These are phyloP conservation scores for Apodemus speciosus DNA, from an alignment of 2,113 vertebrate species.

Conservation along the genomic window DNA sequence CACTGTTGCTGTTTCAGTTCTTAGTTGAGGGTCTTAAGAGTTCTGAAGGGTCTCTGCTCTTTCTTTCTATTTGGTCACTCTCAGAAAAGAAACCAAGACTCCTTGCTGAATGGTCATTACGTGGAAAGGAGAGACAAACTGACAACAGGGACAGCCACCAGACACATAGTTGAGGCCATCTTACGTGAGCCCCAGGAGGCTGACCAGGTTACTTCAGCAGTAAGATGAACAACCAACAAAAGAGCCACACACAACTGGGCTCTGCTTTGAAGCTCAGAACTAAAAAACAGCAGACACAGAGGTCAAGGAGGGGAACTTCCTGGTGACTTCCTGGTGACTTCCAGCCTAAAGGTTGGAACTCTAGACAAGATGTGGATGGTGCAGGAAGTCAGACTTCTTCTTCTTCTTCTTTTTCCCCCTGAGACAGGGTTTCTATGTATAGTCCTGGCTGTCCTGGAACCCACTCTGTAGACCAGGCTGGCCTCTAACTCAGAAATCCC, in stretches of 20 bases:
- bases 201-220: neutral
- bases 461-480: no score
- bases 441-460: no score
- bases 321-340: neutral
- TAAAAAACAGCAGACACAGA: neutral
- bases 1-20: neutral
- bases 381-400: neutral
- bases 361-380: neutral
- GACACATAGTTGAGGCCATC: neutral
- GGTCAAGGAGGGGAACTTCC: neutral
- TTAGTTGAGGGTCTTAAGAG: neutral
- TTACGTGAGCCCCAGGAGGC: neutral
- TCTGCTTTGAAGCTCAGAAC: neutral
- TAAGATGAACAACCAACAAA: neutral
- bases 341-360: neutral
- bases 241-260: neutral
- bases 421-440: no score
- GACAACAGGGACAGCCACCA: neutral
- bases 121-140: neutral
- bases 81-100: neutral
- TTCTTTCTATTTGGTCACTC: neutral
- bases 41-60: neutral
- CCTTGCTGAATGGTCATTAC: neutral
- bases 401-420: neutral
- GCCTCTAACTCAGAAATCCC: no score